Base-by-base conservation (phyloP, 2,888 invertebrate species). In the Chorisops tibialis region DNA sequence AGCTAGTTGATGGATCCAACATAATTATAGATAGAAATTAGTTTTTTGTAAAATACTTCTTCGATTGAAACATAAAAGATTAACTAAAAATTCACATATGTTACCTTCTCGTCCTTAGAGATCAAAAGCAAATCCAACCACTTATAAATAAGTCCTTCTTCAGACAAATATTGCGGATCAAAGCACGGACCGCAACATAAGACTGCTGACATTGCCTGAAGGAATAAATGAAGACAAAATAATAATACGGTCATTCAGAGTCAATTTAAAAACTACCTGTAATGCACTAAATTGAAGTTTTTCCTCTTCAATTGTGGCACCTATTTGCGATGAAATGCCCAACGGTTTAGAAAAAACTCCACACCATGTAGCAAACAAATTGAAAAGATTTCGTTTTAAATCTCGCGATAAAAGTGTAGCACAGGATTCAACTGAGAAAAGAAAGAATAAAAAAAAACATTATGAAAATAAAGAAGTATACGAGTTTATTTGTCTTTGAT, bases 121-220 rank as follows among this genome's bases (percentile, higher is more conserved):
- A 89, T 89, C 7, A 99, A 81, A 73, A 99, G 84, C 69, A 90
- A 86, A 78, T 95, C 93, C 60, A 99, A 82, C 97, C 97, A 98
- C 60, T 91, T 87, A 76, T 96, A 98, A 69, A 95, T 86, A 4
- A 91, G 86, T 49, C 96, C 96, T 72, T 97, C 97, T 73, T 96
- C 96, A 7, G 89, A 87, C 37, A 93, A 79, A 24, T 89, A 89
- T 50, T 85, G 83, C 0, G 89, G 85, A 71, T 96, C 93, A 77
- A 97, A 98, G 70, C 95, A 93, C 0, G 96, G 90, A 0, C 99
- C 99, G 75, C 97, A 97, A 74, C 96, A 96, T 1, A 98, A 83
- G 22, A 99, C 81, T 9, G 96, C 92, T 65, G 96, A 94, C 93
- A 98, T 96, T 2, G 98, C 97, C 82, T 95, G 83, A 58, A 82